Evolutionary conservation across 2,888 invertebrate genomes (phyloP), one percentile per base, ranked within the genome.

Genomic region (Tenthredo livida): DNA sequence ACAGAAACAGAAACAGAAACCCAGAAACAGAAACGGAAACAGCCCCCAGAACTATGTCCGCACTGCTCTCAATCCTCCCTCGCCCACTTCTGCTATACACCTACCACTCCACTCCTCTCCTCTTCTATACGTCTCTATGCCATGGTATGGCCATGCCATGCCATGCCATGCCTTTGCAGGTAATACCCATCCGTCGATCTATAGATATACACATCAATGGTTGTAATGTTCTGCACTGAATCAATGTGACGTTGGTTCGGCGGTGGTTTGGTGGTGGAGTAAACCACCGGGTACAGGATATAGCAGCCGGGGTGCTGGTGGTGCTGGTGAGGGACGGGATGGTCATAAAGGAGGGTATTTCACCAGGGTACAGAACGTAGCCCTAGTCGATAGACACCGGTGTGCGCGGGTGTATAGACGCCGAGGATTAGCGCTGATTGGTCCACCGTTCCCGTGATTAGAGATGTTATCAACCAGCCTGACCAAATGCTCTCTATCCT

Each of bases 401-500:
- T 12, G 25, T n/a, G 83, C 33, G 29, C 6, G 67, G 83, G 80
- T 25, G 83, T 47, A 40, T 83, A 67, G 83, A 89, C 89, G 89
- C 89, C 90, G 89, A 89, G 93, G 92, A 92, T 92, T 92, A 92
- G 91, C 90, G 92, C 91, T 93, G 93, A 93, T 93, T 93, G 93
- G 93, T 93, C 92, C 92, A 90, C 90, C 91, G 91, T 90, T 91
- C 91, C 90, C 92, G 92, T 93, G 93, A 93, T 93, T 93, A 93
- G 93, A 93, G 93, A 93, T 93, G 93, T 93, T 93, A 93, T 93
- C 93, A 92, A 92, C 87, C 87, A 85, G 86, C 37, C 78, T 85
- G 88, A 89, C 88, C 88, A 88, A 89, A 89, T 88, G 88, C 89
- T 87, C 89, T 88, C 54, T 54, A n/a, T n/a, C n/a, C 17, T 37